Evolutionary conservation across 1,140 invertebrate species (phyloP), one percentile per base, ranked within the genome.

Genomic region (Doryteuthis pealeii): DNA sequence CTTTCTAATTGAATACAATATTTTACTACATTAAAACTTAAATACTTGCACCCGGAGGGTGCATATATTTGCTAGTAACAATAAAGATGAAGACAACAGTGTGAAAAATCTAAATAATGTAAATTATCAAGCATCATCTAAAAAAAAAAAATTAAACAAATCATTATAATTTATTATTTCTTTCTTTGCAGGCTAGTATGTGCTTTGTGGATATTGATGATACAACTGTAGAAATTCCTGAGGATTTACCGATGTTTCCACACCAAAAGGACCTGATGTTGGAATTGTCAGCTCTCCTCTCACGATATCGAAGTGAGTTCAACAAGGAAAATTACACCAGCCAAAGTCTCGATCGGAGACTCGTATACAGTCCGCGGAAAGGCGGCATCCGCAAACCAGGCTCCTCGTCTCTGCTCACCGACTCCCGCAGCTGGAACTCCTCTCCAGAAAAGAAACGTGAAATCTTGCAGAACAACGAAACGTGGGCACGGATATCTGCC

Each of bases 151-250:
- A n/a, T n/a, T n/a, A n/a, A n/a, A n/a, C n/a, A n/a, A n/a, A n/a
- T n/a, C n/a, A n/a, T n/a, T n/a, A n/a, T n/a, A n/a, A n/a, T n/a
- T n/a, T n/a, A n/a, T n/a, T n/a, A n/a, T n/a, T n/a, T n/a, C n/a
- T n/a, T 32, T 68, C 40, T 40, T 80, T 81, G 28, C 78, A 87
- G 85, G 85, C 83, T 28, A 87, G 85, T 74, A 83, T 99, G 33
- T 99, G 97, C 89, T 93, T 96, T 86, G 95, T 99, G 58, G 96
- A 99, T 89, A 94, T 99, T 77, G 97, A 99, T 87, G 94, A 93
- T 78, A 93, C 93, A 79, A 92, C 91, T 78, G 93, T 98, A 78
- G 95, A 98, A 87, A 90, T 96, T 80, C 97, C 97, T 0, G 98
- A 99, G 89, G 97, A 99, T 88, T 87, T 99, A 78, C 96, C 96